phyloP scores from a whole-genome alignment of 2,797 vertebrate genomes.

The Neosilurus mollespiculum region DNA sequence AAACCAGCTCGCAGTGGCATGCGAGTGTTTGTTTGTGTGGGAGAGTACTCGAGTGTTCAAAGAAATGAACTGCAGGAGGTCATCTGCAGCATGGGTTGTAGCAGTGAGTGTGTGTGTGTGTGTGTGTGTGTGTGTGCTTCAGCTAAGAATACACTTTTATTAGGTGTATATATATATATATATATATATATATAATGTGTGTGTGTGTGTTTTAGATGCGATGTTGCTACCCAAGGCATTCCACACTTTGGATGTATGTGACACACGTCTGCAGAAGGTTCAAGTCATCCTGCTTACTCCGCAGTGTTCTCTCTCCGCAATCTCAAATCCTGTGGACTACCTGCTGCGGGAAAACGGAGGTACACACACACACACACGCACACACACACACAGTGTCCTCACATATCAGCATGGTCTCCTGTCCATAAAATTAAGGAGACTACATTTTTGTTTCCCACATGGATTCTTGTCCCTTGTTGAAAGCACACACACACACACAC shows the following conservation, averaged over 20 bases:
- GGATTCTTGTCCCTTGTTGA: too few species aligned
- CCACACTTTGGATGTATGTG: conserved; percentile 69
- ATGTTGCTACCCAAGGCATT: conserved; percentile 78
- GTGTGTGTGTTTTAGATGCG: conserved; percentile 75
- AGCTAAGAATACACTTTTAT: neutral
- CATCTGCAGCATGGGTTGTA: conserved; percentile 78
- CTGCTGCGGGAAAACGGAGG: conserved; percentile 84
- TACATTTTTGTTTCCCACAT: too few species aligned
- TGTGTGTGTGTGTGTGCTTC: conserved; percentile 27
- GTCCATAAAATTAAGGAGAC: too few species aligned
- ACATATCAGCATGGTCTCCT: too few species aligned
- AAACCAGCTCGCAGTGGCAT: neutral
- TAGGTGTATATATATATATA: neutral
- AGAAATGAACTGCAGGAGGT: conserved; percentile 70
- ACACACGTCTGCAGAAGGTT: conserved; percentile 75
- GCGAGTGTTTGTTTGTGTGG: conserved; percentile 77
- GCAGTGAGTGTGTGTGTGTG: conserved; percentile 73
- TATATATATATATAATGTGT: neutral
- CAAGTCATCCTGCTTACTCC: conserved; percentile 82
- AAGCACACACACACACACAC: neutral
- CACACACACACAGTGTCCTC: conserved; percentile 33
- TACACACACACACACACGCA: conserved; percentile 58
- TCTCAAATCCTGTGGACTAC: conserved; percentile 85
- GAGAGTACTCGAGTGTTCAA: conserved; percentile 66
- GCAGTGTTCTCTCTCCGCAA: conserved; percentile 82